Evolutionary conservation across 2,888 invertebrate species (phyloP), one percentile per base, ranked within the genome.

Genomic region (Colletes collaris): DNA sequence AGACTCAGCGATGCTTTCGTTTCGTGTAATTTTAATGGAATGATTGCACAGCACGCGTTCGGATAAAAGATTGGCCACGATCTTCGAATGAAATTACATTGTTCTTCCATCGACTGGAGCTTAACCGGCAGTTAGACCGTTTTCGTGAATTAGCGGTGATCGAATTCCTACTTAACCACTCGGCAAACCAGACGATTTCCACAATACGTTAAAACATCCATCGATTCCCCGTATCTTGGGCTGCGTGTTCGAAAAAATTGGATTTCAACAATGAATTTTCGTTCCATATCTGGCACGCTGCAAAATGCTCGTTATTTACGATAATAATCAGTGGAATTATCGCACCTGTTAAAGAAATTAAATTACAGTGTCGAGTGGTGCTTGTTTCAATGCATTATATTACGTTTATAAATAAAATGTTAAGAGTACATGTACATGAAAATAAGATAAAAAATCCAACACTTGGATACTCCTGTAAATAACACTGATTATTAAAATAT

Each of bases 1-100:
- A 56, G 64, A 8, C 59, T 35, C 40, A 50, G 64, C 79, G 74
- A 76, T 73, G 74, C 74, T 76, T 69, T 78, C 75, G 76, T 83
- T 69, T 78, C 75, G 75, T 79, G 81, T 77, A 86, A 85, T 87
- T 87, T 87, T 87, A 87, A 86, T 87, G 83, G 83, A 79, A 80
- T 85, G 83, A 86, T 86, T 86, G 68, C 70, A 85, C 81, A 58
- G 80, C 59, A 70, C 76, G 74, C 73, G 62, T 49, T 49, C 73
- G 56, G 80, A 84, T 83, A 85, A 81, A 66, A 63, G 67, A 35
- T 71, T 58, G 52, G 19, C 72, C 62, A 44, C 64, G 44, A 81
- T 78, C 63, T 58, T 59, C 76, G 67, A 65, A 62, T 78, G 77
- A 85, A 82, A 85, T 87, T 87, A 73, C 69, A 79, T 70, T 74